phyloP scores from a whole-genome alignment of 2,888 invertebrate genomes.

The Phortica magna region DNA sequence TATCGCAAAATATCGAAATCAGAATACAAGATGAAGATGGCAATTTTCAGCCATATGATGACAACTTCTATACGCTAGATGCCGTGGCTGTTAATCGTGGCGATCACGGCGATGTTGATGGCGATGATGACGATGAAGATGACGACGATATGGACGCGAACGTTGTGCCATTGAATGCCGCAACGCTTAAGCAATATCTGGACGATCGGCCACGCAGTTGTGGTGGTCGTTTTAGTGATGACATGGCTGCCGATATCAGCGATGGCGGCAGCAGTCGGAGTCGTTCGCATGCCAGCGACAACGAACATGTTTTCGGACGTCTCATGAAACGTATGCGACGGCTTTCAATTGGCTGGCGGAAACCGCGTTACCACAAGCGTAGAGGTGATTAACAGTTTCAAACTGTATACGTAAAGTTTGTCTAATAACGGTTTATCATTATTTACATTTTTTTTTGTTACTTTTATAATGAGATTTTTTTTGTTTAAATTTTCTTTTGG shows the following conservation, averaged over 20 bases:
- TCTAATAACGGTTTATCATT: conserved; percentile 26
- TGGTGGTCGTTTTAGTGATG: conserved; percentile 58
- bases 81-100: not conserved
- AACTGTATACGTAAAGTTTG: not conserved
- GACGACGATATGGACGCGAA: conserved; percentile 47
- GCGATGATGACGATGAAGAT: conserved; percentile 59
- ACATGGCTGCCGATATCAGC: conserved; percentile 71
- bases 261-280: conserved; percentile 70
- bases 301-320: conserved; percentile 74
- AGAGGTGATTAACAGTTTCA: conserved; percentile 75
- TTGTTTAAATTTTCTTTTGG: conserved; percentile 53
- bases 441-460: conserved; percentile 16
- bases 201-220: conserved; percentile 61
- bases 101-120: conserved; percentile 60
- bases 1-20: conserved; percentile 77
- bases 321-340: conserved; percentile 76
- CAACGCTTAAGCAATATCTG: conserved; percentile 56
- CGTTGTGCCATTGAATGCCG: conserved; percentile 37
- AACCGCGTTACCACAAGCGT: conserved; percentile 76
- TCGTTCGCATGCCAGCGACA: conserved; percentile 64
- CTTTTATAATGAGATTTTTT: conserved; percentile 44
- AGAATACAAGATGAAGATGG: conserved; percentile 77
- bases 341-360: conserved; percentile 77
- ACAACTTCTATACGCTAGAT: conserved; percentile 68
- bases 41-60: conserved; percentile 75